A percentile compares a stretch with the other conserved stretches of the same genome.
These are phyloP conservation scores for Pyrgus malvae DNA, from an alignment of 2,888 invertebrate genomes.

Conservation along the genomic window DNA sequence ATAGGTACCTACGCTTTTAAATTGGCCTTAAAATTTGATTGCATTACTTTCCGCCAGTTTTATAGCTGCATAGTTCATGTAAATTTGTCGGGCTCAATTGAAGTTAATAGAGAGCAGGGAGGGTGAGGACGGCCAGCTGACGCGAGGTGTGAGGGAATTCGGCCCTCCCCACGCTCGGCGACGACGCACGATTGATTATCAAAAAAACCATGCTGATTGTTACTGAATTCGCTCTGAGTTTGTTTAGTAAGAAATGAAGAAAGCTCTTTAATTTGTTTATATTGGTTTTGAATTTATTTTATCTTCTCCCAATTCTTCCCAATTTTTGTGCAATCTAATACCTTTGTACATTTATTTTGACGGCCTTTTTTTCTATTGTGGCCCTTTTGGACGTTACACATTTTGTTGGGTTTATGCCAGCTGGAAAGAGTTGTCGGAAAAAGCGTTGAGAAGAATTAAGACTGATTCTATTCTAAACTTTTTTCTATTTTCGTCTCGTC, in stretches of 20 bases:
- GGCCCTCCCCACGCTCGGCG: constrained; percentile 61
- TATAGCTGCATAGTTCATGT: constrained; percentile 63
- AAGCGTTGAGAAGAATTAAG: no score
- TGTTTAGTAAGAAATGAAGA: background rate
- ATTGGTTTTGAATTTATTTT: background rate
- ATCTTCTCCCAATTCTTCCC: no score
- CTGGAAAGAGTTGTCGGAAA: no score
- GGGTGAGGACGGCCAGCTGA: constrained; percentile 78
- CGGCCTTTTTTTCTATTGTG: no score
- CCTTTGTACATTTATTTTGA: no score
- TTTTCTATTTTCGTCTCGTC: no score
- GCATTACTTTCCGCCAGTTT: constrained; percentile 26
- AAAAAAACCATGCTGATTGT: constrained; percentile 45
- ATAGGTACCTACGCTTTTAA: no score
- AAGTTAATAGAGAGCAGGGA: constrained; percentile 77
- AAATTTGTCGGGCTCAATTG: constrained; percentile 81
- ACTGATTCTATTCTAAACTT: no score
- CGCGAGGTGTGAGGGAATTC: constrained; percentile 80
- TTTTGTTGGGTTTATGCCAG: no score
- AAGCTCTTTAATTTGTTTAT: background rate
- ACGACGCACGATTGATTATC: constrained; percentile 65
- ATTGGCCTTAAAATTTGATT: no score
- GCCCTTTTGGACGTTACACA: no score
- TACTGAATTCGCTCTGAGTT: background rate
- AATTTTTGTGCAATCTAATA: no score